Conservation (phyloP, 2,113 vertebrate species). For the Mionectes macconnelli region DNA sequence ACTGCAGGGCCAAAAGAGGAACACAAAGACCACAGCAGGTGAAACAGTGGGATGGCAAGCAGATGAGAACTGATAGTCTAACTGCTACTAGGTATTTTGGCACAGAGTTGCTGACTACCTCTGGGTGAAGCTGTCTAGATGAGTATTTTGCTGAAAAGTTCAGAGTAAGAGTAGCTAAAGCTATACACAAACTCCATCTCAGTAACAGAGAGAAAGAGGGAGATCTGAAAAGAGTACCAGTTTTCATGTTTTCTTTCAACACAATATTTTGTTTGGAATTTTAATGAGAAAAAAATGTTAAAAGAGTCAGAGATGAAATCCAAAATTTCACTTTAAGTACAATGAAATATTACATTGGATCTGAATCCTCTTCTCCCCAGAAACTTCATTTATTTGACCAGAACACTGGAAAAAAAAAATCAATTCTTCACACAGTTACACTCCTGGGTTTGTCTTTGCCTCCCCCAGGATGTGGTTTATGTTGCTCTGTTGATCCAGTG, state of each 20-base stretch:
- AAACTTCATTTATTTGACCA: constrained; percentile 16
- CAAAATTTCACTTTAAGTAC: background rate
- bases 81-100: background rate
- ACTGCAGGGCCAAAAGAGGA: background rate
- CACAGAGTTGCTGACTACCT: background rate
- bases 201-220: background rate
- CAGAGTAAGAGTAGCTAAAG: background rate
- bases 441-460: background rate
- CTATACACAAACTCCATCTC: background rate
- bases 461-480: background rate
- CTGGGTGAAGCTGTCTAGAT: background rate
- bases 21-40: background rate
- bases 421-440: background rate
- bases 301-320: background rate
- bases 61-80: background rate
- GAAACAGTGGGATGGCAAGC: background rate
- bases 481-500: constrained; percentile 7
- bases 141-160: background rate
- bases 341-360: background rate
- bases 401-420: background rate
- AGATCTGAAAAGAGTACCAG: background rate
- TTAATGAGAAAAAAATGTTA: background rate
- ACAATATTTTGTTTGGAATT: background rate
- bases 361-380: background rate
- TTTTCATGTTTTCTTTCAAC: background rate